Percentiles rank a stretch among this genome's conserved stretches.
These are phyloP conservation scores for Recurvirostra avosetta DNA, from an alignment of 2,113 vertebrate species.

Conservation along the genomic window DNA sequence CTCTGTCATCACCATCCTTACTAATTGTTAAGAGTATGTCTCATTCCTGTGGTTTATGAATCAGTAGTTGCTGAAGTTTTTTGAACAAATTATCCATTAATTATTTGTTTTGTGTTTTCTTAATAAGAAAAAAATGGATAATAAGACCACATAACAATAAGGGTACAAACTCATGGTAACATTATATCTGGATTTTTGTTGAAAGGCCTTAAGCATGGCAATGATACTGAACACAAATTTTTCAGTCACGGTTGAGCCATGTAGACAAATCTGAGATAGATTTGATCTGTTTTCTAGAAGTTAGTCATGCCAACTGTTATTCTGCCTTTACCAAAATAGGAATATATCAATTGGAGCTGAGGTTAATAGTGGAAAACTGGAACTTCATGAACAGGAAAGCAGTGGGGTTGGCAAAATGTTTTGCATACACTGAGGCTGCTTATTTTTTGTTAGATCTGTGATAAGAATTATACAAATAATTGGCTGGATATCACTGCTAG, in stretches of 20 bases:
- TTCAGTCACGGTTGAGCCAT: constrained; percentile 6
- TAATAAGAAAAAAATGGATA: background rate
- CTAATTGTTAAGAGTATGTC: background rate
- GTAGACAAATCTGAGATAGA: background rate
- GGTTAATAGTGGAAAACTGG: background rate
- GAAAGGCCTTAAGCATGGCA: background rate
- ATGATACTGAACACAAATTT: background rate
- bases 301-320: background rate
- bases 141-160: background rate
- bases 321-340: background rate
- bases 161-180: background rate
- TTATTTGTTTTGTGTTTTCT: constrained; percentile 36
- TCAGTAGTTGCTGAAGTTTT: constrained; percentile 34
- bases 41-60: constrained; percentile 47
- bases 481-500: background rate
- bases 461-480: background rate
- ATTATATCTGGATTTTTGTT: constrained; percentile 2
- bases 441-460: background rate
- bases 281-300: constrained; percentile 35
- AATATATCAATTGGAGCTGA: background rate
- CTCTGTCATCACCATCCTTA: background rate
- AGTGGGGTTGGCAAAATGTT: background rate
- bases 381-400: background rate
- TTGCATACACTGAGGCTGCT: background rate
- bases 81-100: background rate